Evolutionary conservation across 2,113 vertebrate species (phyloP).

Genomic region (Phainopepla nitens): DNA sequence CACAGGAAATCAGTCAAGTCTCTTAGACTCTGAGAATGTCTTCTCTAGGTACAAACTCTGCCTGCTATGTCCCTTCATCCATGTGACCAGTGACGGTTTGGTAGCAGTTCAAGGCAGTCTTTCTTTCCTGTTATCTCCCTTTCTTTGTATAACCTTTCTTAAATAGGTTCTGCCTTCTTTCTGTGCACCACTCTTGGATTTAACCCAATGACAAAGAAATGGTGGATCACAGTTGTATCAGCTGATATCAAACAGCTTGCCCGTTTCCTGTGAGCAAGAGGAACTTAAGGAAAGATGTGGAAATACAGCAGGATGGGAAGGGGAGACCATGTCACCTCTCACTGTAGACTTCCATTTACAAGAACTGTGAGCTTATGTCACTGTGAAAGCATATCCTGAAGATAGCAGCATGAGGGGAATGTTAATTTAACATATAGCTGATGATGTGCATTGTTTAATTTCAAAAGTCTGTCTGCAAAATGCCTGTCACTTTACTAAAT

Average conservation of each 20-base stretch:
- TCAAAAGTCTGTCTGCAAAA: background rate
- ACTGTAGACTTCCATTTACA: background rate
- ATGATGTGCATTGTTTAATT: background rate
- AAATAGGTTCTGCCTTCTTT: background rate
- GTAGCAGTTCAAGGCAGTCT: background rate
- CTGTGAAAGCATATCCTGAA: background rate
- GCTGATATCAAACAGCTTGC: background rate
- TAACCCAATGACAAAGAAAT: background rate
- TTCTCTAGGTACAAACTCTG: background rate
- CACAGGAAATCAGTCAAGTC: background rate
- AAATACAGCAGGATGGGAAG: background rate
- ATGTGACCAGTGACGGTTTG: background rate
- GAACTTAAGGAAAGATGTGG: background rate
- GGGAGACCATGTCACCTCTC: background rate
- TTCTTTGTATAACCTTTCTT: background rate
- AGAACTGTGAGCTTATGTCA: background rate
- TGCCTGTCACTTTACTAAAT: slow-evolving; percentile 11
- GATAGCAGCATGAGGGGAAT: background rate
- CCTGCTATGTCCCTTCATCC: background rate
- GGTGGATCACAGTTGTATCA: background rate
- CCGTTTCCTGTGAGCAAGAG: background rate
- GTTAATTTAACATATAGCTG: background rate
- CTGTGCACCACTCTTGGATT: background rate
- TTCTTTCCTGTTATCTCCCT: background rate
- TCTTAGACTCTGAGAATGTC: background rate